A percentile compares a stretch with the other conserved stretches of the same genome.
These are phyloP conservation scores for Neogale vison DNA, from an alignment of 2,113 vertebrate genomes.

Conservation along the genomic window DNA sequence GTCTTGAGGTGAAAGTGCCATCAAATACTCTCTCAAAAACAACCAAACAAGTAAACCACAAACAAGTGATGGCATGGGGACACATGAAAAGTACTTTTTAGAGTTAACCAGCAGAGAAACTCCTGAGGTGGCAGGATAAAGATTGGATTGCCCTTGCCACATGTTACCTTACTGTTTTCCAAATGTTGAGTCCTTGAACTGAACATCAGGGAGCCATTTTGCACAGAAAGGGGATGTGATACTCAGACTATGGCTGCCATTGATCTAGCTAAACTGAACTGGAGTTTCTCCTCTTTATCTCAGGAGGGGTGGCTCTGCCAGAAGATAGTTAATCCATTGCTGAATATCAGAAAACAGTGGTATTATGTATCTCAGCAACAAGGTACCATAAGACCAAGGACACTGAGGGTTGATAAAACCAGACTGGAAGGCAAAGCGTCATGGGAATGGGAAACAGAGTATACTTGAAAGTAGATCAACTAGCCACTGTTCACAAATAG, in stretches of 20 bases:
- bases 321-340: neutral
- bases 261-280: constrained; percentile 63
- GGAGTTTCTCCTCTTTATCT: constrained; percentile 5
- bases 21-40: constrained; percentile 71
- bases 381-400: neutral
- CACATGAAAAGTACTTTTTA: constrained; percentile 65
- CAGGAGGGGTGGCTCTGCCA: neutral
- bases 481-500: neutral
- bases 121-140: constrained; percentile 36
- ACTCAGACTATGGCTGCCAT: neutral
- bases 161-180: constrained; percentile 36
- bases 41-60: neutral
- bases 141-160: constrained; percentile 40
- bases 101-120: constrained; percentile 65
- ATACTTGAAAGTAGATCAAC: neutral
- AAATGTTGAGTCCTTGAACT: constrained; percentile 41
- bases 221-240: constrained; percentile 30
- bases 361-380: neutral
- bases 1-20: constrained; percentile 68
- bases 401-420: neutral
- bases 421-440: neutral
- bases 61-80: constrained; percentile 59
- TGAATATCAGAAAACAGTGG: neutral
- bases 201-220: constrained; percentile 67
- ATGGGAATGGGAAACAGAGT: neutral